Base-by-base conservation (phyloP, 2,797 vertebrate species). In the Phrynocephalus guinanensis region DNA sequence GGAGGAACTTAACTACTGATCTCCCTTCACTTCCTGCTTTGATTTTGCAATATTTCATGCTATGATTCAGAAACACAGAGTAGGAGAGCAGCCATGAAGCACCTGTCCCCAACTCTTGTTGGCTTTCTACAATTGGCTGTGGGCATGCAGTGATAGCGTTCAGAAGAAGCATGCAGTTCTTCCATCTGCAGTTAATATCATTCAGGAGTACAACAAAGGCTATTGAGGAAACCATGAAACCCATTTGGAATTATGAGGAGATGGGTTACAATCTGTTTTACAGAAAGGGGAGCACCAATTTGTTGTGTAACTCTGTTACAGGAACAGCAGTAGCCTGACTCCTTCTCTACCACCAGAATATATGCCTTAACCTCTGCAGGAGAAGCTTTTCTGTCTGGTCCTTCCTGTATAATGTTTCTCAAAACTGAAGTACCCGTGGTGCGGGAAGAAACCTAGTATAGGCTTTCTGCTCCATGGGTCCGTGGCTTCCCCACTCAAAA, bases 1-100 rank as follows among this genome's bases (percentile, higher is more conserved):
- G 3, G 22, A 90, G 79, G 63, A 90, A 90, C 87, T 88, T 88
- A 88, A 52, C 70, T 76, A 16, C 71, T 80, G 79, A 56, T 83
- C 72, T 76, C 48, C 63, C 82, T 81, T 63, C 15, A 67, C 22
- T 82, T 80, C 44, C 26, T 30, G 28, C 52, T 82, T 82, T 71
- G 44, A 28, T 16, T 38, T 67, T 7, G 22, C 76, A 83, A 1
- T 16, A 28, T 22, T 68, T 50, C 26, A 5, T 15, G 30, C 70
- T 50, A 8, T 72, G n/a, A 48, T 28, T 38, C 75, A 76, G 67
- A 56, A 78, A 15, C 10, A 38, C 9, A 16, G 2, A 38, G 22
- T 20, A 5, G 56, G 28, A 56, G 75, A 38, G 76, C 44, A 10
- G 5, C 18, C 38, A 63, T 26, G 26, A 26, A 13, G 15, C 52